Evolutionary conservation across 2,888 invertebrate genomes (phyloP).

Genomic region (Drosophila melanocephala): DNA sequence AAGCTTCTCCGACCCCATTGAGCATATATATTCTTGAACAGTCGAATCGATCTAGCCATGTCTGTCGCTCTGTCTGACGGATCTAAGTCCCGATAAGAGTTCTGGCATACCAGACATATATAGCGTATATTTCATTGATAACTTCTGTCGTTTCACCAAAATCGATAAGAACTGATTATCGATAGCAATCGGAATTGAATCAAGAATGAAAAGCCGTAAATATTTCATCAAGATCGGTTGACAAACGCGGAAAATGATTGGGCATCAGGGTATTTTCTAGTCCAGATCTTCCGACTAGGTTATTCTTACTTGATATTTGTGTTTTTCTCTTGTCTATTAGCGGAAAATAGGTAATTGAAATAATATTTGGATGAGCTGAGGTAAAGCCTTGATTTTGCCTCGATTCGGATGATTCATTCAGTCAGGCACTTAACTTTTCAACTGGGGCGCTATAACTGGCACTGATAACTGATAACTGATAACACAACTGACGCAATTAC

Average conservation of each 20-base stretch:
- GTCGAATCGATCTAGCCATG: not conserved
- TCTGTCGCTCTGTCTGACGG: not conserved
- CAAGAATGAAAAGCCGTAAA: not conserved
- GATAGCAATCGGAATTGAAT: not conserved
- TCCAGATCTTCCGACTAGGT: not conserved
- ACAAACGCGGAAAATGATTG: too few relatives aligned
- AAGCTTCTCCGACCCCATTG: not conserved
- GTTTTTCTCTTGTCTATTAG: slow-evolving; percentile 3
- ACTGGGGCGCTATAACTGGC: not conserved
- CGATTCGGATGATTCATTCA: slow-evolving; percentile 32
- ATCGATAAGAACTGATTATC: not conserved
- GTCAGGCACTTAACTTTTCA: not conserved
- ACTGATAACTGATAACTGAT: slow-evolving; percentile 59
- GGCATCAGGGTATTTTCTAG: not conserved
- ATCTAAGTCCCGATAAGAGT: not conserved
- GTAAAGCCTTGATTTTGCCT: slow-evolving; percentile 8
- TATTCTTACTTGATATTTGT: not conserved
- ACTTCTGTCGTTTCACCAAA: too few relatives aligned
- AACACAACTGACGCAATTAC: slow-evolving; percentile 66
- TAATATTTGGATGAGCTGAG: slow-evolving; percentile 31
- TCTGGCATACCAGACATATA: not conserved
- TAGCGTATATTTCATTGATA: not conserved
- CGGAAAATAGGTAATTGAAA: slow-evolving; percentile 1
- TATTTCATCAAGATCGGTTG: not conserved
- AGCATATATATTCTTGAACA: not conserved